A percentile compares a stretch with the other conserved stretches of the same genome.
Conservation (phyloP, 2,888 invertebrate genomes). For the Mesoligia furuncula region DNA sequence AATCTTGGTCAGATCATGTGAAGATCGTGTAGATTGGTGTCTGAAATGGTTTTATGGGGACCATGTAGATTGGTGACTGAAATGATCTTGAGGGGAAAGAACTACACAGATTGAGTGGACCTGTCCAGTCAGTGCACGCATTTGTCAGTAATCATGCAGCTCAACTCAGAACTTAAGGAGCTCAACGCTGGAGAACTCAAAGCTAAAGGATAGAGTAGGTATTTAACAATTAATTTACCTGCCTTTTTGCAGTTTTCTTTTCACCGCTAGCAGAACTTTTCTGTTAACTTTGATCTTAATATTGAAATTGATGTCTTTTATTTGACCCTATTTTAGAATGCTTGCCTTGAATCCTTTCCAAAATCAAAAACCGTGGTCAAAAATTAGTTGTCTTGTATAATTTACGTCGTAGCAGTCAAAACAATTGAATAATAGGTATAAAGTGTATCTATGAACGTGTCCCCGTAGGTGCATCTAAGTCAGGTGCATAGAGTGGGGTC, state of each 20-base stretch:
- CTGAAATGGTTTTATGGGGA: no score
- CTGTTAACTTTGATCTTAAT: background rate
- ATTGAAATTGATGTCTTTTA: background rate
- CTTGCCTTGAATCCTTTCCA: background rate
- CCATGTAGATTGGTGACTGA: no score
- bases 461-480: conserved; percentile 60
- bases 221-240: background rate
- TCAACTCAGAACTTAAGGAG: no score
- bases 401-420: background rate
- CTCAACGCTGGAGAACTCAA: no score
- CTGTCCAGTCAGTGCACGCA: no score
- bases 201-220: background rate
- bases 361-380: background rate
- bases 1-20: no score
- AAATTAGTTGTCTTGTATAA: background rate
- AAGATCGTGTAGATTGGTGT: no score
- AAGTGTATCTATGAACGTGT: conserved; percentile 53
- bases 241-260: background rate
- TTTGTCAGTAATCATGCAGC: no score
- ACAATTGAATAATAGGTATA: conserved; percentile 53
- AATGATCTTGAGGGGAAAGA: no score
- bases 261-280: background rate
- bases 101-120: no score
- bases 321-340: background rate
- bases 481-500: conserved; percentile 79